Evolutionary conservation across 2,113 vertebrate genomes (phyloP).

Genomic region (Morphnarchus princeps): DNA sequence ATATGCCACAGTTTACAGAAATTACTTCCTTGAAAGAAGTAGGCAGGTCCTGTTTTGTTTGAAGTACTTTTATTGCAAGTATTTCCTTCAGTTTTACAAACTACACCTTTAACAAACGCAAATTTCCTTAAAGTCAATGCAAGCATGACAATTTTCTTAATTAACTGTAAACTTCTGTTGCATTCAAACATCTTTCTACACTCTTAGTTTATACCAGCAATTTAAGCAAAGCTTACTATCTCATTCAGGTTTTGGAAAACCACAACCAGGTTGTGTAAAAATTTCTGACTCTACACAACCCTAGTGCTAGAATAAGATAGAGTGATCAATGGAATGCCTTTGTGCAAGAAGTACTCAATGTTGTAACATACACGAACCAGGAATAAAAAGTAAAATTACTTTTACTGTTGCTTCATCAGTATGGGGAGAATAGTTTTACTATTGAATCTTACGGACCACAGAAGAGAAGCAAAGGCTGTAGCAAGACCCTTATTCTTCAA

Average conservation of each 20-base stretch:
- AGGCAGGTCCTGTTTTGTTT: background rate
- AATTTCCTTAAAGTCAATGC: background rate
- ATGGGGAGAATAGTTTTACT: background rate
- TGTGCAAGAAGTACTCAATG: background rate
- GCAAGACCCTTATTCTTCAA: background rate
- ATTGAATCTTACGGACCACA: background rate
- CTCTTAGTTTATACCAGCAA: background rate
- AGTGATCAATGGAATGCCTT: background rate
- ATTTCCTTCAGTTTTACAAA: constrained; percentile 1
- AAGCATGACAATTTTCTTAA: background rate
- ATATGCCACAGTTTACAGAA: background rate
- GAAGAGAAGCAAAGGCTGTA: background rate
- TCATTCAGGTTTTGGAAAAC: background rate
- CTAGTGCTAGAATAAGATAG: background rate
- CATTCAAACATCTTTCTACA: background rate
- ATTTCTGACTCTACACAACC: background rate
- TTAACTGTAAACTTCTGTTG: background rate
- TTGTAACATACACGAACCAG: background rate
- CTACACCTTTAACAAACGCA: background rate
- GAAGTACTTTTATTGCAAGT: background rate
- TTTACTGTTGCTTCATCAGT: background rate
- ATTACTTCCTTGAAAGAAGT: constrained; percentile 55
- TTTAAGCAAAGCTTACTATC: background rate
- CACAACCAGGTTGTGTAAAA: background rate
- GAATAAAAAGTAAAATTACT: background rate